These are phyloP conservation scores for Poecilus cupreus DNA, from an alignment of 2,888 invertebrate species.

Conservation along the genomic window DNA sequence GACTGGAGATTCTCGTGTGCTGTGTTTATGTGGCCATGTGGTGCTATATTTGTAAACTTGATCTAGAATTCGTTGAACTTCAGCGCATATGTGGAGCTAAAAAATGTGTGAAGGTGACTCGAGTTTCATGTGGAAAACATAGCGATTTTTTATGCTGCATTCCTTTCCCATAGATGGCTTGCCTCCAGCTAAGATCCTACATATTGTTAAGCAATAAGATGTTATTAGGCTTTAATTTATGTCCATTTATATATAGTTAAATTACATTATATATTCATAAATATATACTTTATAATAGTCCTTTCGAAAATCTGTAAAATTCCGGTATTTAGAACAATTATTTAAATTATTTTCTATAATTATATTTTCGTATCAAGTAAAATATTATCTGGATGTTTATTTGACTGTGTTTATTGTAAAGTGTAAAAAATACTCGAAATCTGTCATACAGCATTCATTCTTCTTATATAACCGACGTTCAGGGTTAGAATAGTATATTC, in stretches of 20 bases:
- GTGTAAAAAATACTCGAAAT: too few relatives aligned
- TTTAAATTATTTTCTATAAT: too few relatives aligned
- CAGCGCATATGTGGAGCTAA: conserved; percentile 38
- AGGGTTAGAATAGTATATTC: too few relatives aligned
- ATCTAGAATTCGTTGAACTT: conserved; percentile 51
- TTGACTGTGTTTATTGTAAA: too few relatives aligned
- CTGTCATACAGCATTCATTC: too few relatives aligned
- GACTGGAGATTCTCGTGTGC: not conserved
- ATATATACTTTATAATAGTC: too few relatives aligned
- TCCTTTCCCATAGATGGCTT: conserved; percentile 23
- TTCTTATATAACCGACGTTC: too few relatives aligned
- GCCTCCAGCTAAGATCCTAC: conserved; percentile 9
- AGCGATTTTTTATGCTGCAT: conserved; percentile 11
- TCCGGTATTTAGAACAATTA: too few relatives aligned
- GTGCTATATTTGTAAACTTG: conserved; percentile 46
- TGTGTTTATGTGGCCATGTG: not conserved
- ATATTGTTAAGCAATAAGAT: not conserved
- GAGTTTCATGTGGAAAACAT: conserved; percentile 4
- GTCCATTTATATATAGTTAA: not conserved
- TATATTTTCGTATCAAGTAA: too few relatives aligned
- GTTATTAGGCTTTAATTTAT: not conserved
- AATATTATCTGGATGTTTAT: too few relatives aligned
- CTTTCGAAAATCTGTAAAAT: too few relatives aligned
- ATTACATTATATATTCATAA: too few relatives aligned
- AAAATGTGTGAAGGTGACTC: conserved; percentile 50